phyloP scores from a whole-genome alignment of 2,888 invertebrate genomes.

The Timema podura region DNA sequence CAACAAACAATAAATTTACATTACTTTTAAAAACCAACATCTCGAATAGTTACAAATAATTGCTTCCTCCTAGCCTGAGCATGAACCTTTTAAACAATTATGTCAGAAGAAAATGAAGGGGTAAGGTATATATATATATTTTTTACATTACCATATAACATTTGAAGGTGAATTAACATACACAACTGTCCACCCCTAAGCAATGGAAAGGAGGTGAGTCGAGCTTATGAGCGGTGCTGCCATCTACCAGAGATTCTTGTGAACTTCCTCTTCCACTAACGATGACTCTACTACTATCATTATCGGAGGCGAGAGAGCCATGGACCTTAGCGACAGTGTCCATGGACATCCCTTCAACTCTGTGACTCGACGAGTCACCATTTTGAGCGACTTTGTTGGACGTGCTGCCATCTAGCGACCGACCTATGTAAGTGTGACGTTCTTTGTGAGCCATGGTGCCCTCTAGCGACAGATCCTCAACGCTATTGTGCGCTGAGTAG shows the following conservation, averaged over 20 bases:
- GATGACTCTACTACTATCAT: neutral
- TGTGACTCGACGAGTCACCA: neutral
- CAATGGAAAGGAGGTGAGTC: constrained; percentile 32
- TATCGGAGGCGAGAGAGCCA: neutral
- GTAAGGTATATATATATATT: too few relatives aligned
- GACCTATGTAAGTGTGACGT: neutral
- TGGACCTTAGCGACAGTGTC: neutral
- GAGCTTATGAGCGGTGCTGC: constrained; percentile 20
- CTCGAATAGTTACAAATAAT: too few relatives aligned
- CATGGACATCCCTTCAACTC: neutral
- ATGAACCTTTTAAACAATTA: too few relatives aligned
- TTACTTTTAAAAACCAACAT: too few relatives aligned
- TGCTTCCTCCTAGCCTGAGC: too few relatives aligned
- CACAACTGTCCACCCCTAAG: constrained; percentile 34
- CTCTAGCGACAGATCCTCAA: constrained; percentile 26
- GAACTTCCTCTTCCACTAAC: constrained; percentile 14
- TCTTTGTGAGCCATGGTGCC: constrained; percentile 16
- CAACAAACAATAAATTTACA: too few relatives aligned
- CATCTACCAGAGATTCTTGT: constrained; percentile 10
- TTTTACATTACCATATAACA: too few relatives aligned
- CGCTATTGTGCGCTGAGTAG: neutral
- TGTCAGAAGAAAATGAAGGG: too few relatives aligned
- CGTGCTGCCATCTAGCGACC: constrained; percentile 12
- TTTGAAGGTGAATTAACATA: constrained; percentile 28
- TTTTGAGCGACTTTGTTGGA: neutral